Conservation (phyloP, 2,888 invertebrate species). For the Oxystoma pomonae region DNA sequence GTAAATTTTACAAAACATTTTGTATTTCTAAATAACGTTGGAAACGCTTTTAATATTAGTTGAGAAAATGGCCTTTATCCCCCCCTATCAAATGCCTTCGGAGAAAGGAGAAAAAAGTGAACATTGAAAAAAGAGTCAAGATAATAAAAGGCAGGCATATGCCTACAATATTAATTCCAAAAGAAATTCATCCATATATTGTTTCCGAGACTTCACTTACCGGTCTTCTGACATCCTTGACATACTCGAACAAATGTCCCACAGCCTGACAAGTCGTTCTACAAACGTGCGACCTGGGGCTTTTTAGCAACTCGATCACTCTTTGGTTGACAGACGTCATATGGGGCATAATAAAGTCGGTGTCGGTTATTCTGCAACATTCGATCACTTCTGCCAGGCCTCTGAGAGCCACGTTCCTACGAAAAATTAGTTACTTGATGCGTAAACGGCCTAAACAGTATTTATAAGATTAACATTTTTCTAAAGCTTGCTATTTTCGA, state of each 20-base stretch:
- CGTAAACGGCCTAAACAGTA: no score
- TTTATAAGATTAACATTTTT: background rate
- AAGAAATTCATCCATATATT: no score
- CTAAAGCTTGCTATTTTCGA: no score
- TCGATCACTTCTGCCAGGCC: conserved; percentile 45
- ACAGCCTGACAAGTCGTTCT: conserved; percentile 46
- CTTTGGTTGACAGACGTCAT: conserved; percentile 45
- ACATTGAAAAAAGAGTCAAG: no score
- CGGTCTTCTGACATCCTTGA: conserved; percentile 46
- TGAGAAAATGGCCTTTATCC: no score
- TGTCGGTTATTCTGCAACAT: conserved; percentile 34
- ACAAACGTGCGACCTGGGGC: conserved; percentile 46
- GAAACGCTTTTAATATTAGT: no score
- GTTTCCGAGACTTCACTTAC: conserved; percentile 39
- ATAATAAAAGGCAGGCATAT: no score
- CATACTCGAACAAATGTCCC: conserved; percentile 45
- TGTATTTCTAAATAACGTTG: no score
- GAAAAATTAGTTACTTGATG: background rate
- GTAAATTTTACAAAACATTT: no score
- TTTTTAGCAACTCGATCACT: conserved; percentile 43
- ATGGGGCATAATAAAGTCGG: conserved; percentile 37
- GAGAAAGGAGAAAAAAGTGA: no score
- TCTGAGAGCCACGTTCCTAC: conserved; percentile 39
- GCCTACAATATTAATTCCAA: no score
- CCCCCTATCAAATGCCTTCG: no score